Conservation (phyloP, 2,888 invertebrate species). For the Dicyrtoma fusca region DNA sequence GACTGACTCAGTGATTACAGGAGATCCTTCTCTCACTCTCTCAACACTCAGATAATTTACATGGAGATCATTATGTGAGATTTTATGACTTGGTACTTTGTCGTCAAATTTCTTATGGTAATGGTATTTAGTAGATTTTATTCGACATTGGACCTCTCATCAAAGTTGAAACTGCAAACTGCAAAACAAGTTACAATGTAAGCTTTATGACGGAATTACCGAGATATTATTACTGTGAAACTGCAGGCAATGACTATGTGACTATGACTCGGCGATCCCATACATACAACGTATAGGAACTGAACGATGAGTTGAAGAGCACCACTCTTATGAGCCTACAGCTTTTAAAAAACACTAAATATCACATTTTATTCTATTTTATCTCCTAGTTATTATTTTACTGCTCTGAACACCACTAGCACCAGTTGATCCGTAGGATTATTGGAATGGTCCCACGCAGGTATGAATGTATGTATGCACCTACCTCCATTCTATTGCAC, state of each 20-base stretch:
- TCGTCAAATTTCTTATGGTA: too few relatives aligned
- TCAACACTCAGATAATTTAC: not conserved
- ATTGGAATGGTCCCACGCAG: slow-evolving; percentile 8
- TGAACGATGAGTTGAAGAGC: not conserved
- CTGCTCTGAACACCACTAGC: too few relatives aligned
- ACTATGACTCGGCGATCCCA: not conserved
- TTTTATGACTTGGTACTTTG: too few relatives aligned
- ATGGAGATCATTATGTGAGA: not conserved
- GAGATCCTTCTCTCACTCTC: not conserved
- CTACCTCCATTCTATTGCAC: too few relatives aligned
- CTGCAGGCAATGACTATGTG: too few relatives aligned
- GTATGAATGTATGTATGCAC: not conserved
- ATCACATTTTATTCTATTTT: slow-evolving; percentile 10
- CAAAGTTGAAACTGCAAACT: too few relatives aligned
- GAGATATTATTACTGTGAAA: too few relatives aligned
- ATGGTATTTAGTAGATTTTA: too few relatives aligned
- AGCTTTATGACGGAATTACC: not conserved
- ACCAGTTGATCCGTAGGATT: not conserved
- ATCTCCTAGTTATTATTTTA: slow-evolving; percentile 6
- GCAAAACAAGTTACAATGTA: too few relatives aligned
- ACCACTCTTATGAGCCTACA: too few relatives aligned
- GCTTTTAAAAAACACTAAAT: slow-evolving; percentile 12
- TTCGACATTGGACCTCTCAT: too few relatives aligned
- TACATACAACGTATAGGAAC: not conserved
- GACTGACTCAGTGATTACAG: too few relatives aligned